Conservation (phyloP, 2,888 invertebrate genomes). For the Machimus atricapillus region DNA sequence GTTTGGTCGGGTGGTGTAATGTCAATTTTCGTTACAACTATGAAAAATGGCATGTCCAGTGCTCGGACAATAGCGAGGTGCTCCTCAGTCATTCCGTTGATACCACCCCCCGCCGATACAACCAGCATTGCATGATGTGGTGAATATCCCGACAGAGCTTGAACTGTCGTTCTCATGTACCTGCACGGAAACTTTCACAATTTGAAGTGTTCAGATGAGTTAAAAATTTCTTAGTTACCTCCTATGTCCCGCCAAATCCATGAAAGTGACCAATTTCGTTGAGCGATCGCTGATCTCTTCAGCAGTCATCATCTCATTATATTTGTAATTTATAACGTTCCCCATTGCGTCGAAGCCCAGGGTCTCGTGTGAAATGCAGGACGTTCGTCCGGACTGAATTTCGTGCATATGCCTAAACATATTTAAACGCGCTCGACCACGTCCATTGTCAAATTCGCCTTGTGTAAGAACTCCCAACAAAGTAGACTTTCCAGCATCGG, state of each 20-base stretch:
- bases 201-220: neutral
- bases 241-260: slow-evolving; percentile 95
- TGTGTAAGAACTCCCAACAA: slow-evolving; percentile 94
- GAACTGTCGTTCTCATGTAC: slow-evolving; percentile 93
- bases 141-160: slow-evolving; percentile 91
- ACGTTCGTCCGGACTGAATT: slow-evolving; percentile 91
- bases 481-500: slow-evolving; percentile 97
- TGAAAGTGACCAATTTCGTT: slow-evolving; percentile 90
- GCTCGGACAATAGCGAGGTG: slow-evolving; percentile 86
- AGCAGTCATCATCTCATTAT: slow-evolving; percentile 86
- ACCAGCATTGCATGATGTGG: slow-evolving; percentile 92
- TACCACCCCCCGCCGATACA: slow-evolving; percentile 81
- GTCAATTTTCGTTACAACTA: slow-evolving; percentile 94
- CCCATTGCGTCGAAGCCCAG: slow-evolving; percentile 92
- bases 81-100: slow-evolving; percentile 85
- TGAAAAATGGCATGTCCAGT: slow-evolving; percentile 87
- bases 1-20: slow-evolving; percentile 70
- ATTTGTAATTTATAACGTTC: slow-evolving; percentile 86
- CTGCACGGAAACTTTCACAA: neutral
- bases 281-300: slow-evolving; percentile 94
- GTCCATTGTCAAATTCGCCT: slow-evolving; percentile 94
- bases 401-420: slow-evolving; percentile 96
- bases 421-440: slow-evolving; percentile 92
- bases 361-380: slow-evolving; percentile 95
- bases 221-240: slow-evolving; percentile 62